A percentile compares a stretch with the other conserved stretches of the same genome.
These are phyloP conservation scores for Chrysopa pallens DNA, from an alignment of 1,140 invertebrate genomes.

Conservation along the genomic window DNA sequence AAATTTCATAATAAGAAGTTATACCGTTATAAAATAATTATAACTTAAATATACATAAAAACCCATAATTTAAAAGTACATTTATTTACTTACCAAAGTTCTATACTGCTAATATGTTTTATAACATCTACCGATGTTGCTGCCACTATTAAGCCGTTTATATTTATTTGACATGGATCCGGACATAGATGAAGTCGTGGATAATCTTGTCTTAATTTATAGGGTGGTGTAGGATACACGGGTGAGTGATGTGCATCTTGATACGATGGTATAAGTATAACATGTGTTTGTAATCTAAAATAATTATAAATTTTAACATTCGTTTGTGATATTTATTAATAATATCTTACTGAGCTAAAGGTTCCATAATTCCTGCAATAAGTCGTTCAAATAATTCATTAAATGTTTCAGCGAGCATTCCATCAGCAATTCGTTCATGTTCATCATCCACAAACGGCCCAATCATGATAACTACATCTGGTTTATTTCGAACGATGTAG, in stretches of 20 bases:
- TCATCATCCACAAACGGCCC: slow-evolving; percentile 68
- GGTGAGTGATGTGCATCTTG: slow-evolving; percentile 58
- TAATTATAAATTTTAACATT: not conserved
- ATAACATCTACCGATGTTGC: slow-evolving; percentile 67
- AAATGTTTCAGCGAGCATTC: slow-evolving; percentile 36
- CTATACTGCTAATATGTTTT: slow-evolving; percentile 59
- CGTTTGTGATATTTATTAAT: slow-evolving; percentile 1
- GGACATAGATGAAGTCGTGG: slow-evolving; percentile 39
- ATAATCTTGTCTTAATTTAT: slow-evolving; percentile 27
- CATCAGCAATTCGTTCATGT: slow-evolving; percentile 38
- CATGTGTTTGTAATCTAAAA: slow-evolving; percentile 42
- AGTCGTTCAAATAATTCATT: slow-evolving; percentile 52
- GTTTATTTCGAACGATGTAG: slow-evolving; percentile 45
- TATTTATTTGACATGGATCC: slow-evolving; percentile 62
- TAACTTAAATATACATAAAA: too few species aligned
- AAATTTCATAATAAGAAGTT: too few species aligned
- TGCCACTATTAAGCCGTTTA: slow-evolving; percentile 59
- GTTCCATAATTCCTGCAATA: slow-evolving; percentile 38
- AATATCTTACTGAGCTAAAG: slow-evolving; percentile 10
- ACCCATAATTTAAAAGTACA: too few species aligned
- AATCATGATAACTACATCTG: slow-evolving; percentile 61
- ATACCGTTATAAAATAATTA: too few species aligned
- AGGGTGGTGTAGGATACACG: slow-evolving; percentile 69
- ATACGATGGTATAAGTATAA: slow-evolving; percentile 54
- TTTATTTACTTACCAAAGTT: slow-evolving; percentile 28